Evolutionary conservation across 2,888 invertebrate genomes (phyloP), one percentile per base, ranked within the genome.

Genomic region (Eilema caniola): DNA sequence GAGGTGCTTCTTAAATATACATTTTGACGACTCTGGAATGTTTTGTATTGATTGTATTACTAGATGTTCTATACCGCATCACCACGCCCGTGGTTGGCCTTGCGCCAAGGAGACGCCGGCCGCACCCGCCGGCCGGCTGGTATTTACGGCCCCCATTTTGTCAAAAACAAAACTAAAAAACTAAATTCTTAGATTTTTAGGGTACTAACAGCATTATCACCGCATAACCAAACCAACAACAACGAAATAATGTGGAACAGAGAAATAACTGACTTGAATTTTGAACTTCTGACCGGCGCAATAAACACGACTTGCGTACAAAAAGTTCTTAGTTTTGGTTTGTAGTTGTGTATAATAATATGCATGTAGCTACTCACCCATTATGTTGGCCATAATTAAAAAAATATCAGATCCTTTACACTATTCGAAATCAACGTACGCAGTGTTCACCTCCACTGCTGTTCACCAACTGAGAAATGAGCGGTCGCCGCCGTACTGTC

Each of bases 311-410:
- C 14, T 14, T 41, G 0, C 37, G 7, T 16, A 5, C 11, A 24
- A 37, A 37, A 37, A 62, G 14, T 10, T 24, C 2, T 37, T 37
- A 14, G n/a, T 28, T 62, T 47, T 25, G 25, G 47, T 56, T 57
- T 62, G 12, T 65, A 14, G 41, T 67, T 65, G 66, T 20, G 62
- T n/a, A 66, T 66, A 76, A 66, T 64, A 20, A 23, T 28, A 74
- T 41, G 16, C 16, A 41, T 41, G 8, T 57, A 62, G 70, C 70
- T 73, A 92, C 94, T 93, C 79, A 95, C 95, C 95, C 87, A 95
- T 87, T 78, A 93, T 81, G 87, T 94, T 93, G 79, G 94, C 86
- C 94, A 95, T 95, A 89, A 81, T 92, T 85, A 67, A 76, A 71
- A 66, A 68, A 76, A 74, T 76, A 75, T 75, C 80, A 85, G 83